Conservation (phyloP, 1,140 invertebrate species). For the Drosophila nikananu region DNA sequence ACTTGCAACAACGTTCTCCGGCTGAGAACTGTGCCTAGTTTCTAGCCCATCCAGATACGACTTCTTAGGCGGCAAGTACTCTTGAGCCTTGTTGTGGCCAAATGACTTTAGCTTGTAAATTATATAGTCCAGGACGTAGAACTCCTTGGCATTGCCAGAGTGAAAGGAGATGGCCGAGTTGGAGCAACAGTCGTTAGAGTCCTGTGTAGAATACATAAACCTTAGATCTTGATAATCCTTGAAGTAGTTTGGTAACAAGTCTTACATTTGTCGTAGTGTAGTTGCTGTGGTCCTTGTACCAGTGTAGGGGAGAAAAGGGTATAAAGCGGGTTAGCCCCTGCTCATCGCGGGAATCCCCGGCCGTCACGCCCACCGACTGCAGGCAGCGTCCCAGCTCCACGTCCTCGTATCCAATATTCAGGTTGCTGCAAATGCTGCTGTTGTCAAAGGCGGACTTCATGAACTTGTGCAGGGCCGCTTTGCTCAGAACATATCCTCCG, state of each 20-base stretch:
- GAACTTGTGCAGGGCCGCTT: slow-evolving; percentile 90
- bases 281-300: slow-evolving; percentile 86
- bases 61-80: background rate
- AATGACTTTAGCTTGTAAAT: slow-evolving; percentile 97
- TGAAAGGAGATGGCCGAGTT: slow-evolving; percentile 98
- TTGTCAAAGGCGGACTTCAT: slow-evolving; percentile 90
- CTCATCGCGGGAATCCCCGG: slow-evolving; percentile 93
- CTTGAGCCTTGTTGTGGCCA: slow-evolving; percentile 86
- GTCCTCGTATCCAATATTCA: slow-evolving; percentile 93
- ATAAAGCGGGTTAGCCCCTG: slow-evolving; percentile 95
- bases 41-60: background rate
- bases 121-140: slow-evolving; percentile 98
- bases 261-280: slow-evolving; percentile 85
- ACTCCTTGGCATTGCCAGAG: slow-evolving; percentile 94
- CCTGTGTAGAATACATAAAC: slow-evolving; percentile 85
- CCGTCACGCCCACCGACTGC: slow-evolving; percentile 93
- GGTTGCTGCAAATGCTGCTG: slow-evolving; percentile 88
- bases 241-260: background rate
- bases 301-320: slow-evolving; percentile 91
- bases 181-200: slow-evolving; percentile 92
- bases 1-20: background rate
- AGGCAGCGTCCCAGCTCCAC: slow-evolving; percentile 97
- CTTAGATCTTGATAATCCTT: background rate
- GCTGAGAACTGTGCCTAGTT: background rate
- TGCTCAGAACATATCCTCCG: slow-evolving; percentile 95